Conservation (phyloP, 2,888 invertebrate genomes). For the Hemistola chrysoprasaria region DNA sequence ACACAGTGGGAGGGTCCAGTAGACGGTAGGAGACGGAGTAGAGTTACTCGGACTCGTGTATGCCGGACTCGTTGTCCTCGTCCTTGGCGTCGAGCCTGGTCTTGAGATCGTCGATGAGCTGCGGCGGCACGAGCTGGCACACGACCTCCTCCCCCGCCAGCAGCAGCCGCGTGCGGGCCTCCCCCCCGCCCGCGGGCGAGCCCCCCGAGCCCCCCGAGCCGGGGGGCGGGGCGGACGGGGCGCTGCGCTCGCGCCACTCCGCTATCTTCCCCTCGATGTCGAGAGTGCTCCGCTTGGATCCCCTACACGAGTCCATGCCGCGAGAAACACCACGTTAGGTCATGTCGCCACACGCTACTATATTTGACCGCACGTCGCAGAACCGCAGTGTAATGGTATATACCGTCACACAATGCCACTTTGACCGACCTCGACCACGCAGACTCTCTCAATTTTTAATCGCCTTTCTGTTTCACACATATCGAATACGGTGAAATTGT, state of each 20-base stretch:
- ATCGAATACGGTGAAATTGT: too few species aligned
- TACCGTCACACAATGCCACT: too few species aligned
- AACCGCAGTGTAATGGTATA: conserved; percentile 3
- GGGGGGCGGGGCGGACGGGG: conserved; percentile 36
- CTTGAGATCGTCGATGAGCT: conserved; percentile 70
- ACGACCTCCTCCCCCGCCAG: conserved; percentile 61
- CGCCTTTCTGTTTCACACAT: too few species aligned
- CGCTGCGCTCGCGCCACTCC: conserved; percentile 65
- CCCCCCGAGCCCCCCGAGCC: too few species aligned
- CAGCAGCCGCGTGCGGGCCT: conserved; percentile 47
- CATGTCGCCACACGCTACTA: too few species aligned
- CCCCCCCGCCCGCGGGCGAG: conserved; percentile 20
- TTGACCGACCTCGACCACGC: too few species aligned
- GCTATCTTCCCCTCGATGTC: conserved; percentile 79
- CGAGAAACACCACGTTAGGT: too few species aligned
- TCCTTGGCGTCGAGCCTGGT: conserved; percentile 70
- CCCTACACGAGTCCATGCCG: conserved; percentile 41
- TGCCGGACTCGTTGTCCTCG: conserved; percentile 74
- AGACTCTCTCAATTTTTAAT: too few species aligned
- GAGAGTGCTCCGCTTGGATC: conserved; percentile 75
- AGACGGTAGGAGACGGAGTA: too few species aligned
- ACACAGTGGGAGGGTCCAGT: neutral
- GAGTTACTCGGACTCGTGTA: conserved; percentile 71
- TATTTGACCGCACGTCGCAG: too few species aligned
- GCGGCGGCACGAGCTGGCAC: conserved; percentile 62